A percentile compares a stretch with the other conserved stretches of the same genome.
phyloP scores from a whole-genome alignment of 2,113 vertebrate species.

The Empidonax alnorum region DNA sequence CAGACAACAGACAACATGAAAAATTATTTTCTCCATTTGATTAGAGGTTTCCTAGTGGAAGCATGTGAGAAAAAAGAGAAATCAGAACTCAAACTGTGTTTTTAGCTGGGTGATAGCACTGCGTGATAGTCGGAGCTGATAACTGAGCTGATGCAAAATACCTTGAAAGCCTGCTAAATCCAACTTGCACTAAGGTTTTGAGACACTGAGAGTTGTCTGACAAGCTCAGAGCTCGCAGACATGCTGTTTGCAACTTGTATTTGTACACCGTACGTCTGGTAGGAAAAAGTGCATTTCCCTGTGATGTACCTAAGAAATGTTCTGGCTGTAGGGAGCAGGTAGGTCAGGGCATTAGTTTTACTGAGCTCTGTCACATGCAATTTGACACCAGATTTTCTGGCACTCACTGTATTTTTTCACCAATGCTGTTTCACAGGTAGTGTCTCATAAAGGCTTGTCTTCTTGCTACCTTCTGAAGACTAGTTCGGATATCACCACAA shows the following conservation, averaged over 20 bases:
- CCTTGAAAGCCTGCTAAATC: not conserved
- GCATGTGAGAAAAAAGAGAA: not conserved
- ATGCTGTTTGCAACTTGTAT: not conserved
- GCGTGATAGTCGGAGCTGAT: not conserved
- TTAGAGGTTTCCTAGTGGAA: conserved; percentile 52
- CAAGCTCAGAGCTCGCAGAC: not conserved
- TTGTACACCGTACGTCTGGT: not conserved
- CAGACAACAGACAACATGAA: not conserved
- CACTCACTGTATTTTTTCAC: not conserved
- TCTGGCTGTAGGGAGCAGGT: not conserved
- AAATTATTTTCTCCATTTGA: conserved; percentile 6
- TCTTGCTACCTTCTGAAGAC: not conserved
- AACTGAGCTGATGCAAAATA: not conserved
- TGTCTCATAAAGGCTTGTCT: not conserved
- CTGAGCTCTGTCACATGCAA: not conserved
- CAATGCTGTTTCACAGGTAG: not conserved
- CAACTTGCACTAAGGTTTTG: not conserved
- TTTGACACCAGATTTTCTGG: not conserved
- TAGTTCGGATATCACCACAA: not conserved
- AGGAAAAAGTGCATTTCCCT: not conserved
- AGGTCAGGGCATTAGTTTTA: not conserved
- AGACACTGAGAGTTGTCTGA: not conserved
- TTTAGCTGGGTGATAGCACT: not conserved
- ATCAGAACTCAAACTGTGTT: conserved; percentile 11
- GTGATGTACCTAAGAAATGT: not conserved